Conservation (phyloP, 1,140 invertebrate species). For the Drosophila quadrilineata region DNA sequence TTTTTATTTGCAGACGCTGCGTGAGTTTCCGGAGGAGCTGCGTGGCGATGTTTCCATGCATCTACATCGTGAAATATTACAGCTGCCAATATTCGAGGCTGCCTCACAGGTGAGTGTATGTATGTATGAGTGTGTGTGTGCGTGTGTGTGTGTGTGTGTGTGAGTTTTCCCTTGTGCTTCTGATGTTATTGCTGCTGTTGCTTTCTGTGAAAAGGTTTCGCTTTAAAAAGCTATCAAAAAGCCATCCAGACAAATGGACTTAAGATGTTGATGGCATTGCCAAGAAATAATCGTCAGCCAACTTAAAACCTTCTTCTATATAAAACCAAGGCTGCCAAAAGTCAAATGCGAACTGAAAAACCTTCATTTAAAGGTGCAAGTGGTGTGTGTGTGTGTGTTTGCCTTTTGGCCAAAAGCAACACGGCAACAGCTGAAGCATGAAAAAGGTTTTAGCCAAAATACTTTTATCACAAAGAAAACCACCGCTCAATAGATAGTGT, state of each 20-base stretch:
- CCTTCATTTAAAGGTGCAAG: slow-evolving; percentile 45
- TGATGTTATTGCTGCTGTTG: slow-evolving; percentile 35
- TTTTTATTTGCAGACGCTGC: slow-evolving; percentile 88
- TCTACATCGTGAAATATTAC: slow-evolving; percentile 95
- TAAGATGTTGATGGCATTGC: slow-evolving; percentile 55
- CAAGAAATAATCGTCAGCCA: slow-evolving; percentile 65
- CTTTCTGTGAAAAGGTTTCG: too few relatives aligned
- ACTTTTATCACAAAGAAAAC: slow-evolving; percentile 15
- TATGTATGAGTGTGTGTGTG: not conserved
- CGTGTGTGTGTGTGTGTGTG: not conserved
- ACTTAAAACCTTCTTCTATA: too few relatives aligned
- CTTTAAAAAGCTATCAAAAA: slow-evolving; percentile 61
- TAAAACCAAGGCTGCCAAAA: slow-evolving; percentile 58
- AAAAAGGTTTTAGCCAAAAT: slow-evolving; percentile 74
- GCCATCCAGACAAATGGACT: slow-evolving; percentile 57
- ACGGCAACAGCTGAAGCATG: slow-evolving; percentile 52
- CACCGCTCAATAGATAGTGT: not conserved
- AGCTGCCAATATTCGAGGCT: slow-evolving; percentile 95
- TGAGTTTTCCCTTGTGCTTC: slow-evolving; percentile 20
- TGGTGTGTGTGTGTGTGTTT: slow-evolving; percentile 41
- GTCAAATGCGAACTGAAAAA: slow-evolving; percentile 49
- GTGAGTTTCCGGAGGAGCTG: slow-evolving; percentile 97
- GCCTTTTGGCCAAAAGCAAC: slow-evolving; percentile 33
- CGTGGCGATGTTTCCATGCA: slow-evolving; percentile 97
- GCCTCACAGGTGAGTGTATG: slow-evolving; percentile 85